Conservation (phyloP, 2,113 vertebrate genomes). For the Craseonycteris thonglongyai region DNA sequence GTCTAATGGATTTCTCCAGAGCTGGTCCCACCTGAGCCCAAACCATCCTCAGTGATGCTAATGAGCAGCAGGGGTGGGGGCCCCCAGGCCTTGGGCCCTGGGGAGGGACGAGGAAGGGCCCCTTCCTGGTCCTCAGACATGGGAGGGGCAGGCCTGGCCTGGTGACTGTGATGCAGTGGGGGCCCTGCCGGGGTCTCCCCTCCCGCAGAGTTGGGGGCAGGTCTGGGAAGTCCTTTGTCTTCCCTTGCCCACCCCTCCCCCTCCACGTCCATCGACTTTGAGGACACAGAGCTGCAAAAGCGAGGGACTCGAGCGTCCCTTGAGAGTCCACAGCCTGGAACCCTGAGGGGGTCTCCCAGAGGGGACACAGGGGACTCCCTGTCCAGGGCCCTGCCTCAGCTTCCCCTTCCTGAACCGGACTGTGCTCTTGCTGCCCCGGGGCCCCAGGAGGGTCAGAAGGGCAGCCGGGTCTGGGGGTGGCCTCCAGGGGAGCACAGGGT, state of each 20-base stretch:
- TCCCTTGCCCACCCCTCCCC: neutral
- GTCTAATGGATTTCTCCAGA: neutral
- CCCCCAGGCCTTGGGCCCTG: neutral
- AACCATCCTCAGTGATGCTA: neutral
- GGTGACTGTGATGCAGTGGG: neutral
- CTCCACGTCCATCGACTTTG: fast-evolving
- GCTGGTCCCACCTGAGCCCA: neutral
- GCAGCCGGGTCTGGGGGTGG: too few species aligned
- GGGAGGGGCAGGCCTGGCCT: neutral
- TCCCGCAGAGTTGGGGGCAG: too few species aligned
- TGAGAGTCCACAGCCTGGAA: neutral
- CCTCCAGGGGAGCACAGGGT: neutral
- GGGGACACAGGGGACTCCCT: neutral
- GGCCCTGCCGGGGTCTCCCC: neutral
- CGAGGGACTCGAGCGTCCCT: fast-evolving
- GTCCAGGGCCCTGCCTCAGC: neutral
- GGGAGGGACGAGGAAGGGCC: neutral
- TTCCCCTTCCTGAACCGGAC: neutral
- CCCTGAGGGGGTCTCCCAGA: fast-evolving
- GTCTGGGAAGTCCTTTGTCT: too few species aligned
- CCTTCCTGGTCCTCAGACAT: neutral
- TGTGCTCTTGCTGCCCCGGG: fast-evolving
- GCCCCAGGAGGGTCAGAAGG: neutral
- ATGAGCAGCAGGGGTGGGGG: fast-evolving
- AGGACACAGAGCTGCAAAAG: neutral